Percentiles rank a stretch among this genome's conserved stretches.
These are phyloP conservation scores for Cepphus grylle DNA, from an alignment of 2,113 vertebrate species.

Conservation along the genomic window DNA sequence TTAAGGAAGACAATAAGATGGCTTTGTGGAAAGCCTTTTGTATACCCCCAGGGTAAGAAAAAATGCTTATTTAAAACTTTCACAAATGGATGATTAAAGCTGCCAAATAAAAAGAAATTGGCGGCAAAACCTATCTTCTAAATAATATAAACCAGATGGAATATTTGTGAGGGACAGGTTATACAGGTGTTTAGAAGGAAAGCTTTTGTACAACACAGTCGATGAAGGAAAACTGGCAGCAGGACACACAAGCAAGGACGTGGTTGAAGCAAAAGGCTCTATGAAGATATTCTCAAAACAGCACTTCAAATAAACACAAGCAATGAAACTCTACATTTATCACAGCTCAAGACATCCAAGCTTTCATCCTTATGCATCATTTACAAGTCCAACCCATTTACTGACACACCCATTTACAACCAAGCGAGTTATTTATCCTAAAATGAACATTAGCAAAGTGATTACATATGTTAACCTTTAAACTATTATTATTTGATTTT, in stretches of 20 bases:
- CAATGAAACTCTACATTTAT: not conserved
- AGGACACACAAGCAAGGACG: not conserved
- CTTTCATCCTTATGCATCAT: not conserved
- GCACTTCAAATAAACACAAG: not conserved
- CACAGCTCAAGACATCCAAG: not conserved
- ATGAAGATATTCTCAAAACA: not conserved
- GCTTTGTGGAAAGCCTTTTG: not conserved
- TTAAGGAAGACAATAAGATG: not conserved
- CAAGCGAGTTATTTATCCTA: not conserved
- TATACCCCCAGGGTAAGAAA: not conserved
- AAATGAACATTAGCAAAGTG: not conserved
- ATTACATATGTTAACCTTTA: not conserved
- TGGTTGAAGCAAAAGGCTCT: not conserved
- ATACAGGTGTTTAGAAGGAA: not conserved
- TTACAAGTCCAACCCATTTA: not conserved
- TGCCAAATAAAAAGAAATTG: not conserved
- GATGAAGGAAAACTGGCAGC: not conserved
- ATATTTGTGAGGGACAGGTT: not conserved
- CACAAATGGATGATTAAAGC: not conserved
- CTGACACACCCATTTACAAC: not conserved
- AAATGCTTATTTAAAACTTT: constrained; percentile 7
- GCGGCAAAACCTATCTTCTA: not conserved
- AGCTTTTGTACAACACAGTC: not conserved
- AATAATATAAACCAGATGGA: not conserved
- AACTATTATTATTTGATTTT: not conserved